phyloP scores from a whole-genome alignment of 37 sponge, comb jelly and placozoan genomes.

The Diacarnus erythraeanus region DNA sequence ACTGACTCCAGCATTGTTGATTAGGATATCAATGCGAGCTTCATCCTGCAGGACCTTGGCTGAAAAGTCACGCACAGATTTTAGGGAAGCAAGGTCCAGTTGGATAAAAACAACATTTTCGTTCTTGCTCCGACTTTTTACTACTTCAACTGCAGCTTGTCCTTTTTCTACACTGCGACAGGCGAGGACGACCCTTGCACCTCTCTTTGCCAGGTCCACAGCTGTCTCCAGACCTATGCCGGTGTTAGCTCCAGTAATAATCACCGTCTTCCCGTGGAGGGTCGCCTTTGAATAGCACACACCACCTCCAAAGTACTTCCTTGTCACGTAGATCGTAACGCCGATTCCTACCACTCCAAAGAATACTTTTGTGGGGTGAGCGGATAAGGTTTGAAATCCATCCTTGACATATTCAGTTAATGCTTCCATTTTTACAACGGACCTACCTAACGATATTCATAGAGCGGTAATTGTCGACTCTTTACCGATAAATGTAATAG shows the following conservation, averaged over 20 bases:
- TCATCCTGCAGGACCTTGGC: constrained; percentile 56
- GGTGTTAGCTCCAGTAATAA: constrained; percentile 90
- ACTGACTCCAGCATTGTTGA: constrained; percentile 85
- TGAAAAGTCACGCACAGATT: constrained; percentile 76
- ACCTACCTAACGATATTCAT: too few relatives aligned
- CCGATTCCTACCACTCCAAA: not conserved
- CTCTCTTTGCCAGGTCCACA: constrained; percentile 73
- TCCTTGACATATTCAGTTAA: not conserved
- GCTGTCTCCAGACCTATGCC: constrained; percentile 85
- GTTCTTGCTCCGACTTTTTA: constrained; percentile 37
- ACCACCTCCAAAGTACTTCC: constrained; percentile 32
- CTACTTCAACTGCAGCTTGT: constrained; percentile 51
- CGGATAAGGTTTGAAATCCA: not conserved
- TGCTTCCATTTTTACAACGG: not conserved
- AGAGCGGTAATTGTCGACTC: too few relatives aligned
- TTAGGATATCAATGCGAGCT: constrained; percentile 56
- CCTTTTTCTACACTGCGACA: constrained; percentile 74
- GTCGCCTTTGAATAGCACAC: constrained; percentile 51
- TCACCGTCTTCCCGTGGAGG: constrained; percentile 76
- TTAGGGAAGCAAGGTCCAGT: constrained; percentile 71
- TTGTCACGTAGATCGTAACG: not conserved
- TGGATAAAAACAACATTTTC: constrained; percentile 44
- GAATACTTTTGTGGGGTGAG: not conserved
- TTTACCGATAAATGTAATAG: too few relatives aligned
- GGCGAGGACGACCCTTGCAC: constrained; percentile 77